These are phyloP conservation scores for Blastobasis lacticolella DNA, from an alignment of 2,888 invertebrate species.

Conservation along the genomic window DNA sequence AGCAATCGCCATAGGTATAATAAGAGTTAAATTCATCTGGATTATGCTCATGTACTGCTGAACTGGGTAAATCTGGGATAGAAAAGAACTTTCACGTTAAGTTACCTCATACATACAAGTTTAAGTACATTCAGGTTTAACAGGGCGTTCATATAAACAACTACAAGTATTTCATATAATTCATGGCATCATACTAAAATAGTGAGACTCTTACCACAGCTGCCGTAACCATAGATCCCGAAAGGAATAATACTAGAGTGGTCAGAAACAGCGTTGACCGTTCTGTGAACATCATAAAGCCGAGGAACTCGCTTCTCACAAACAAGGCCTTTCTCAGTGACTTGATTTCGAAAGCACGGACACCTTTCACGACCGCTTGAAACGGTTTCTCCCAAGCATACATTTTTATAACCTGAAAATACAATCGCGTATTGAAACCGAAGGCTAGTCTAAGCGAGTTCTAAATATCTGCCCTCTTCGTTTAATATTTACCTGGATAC, in stretches of 20 bases:
- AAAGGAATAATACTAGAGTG: slow-evolving; percentile 43
- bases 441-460: too few species aligned
- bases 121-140: too few species aligned
- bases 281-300: slow-evolving; percentile 83
- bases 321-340: slow-evolving; percentile 74
- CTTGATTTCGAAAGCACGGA: slow-evolving; percentile 71
- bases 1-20: slow-evolving; percentile 71
- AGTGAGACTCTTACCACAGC: slow-evolving; percentile 35
- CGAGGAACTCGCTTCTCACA: slow-evolving; percentile 78
- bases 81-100: slow-evolving; percentile 2
- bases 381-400: slow-evolving; percentile 95
- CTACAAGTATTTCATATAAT: too few species aligned
- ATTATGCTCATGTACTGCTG: slow-evolving; percentile 74
- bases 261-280: slow-evolving; percentile 82
- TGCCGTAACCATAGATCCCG: slow-evolving; percentile 48
- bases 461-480: too few species aligned
- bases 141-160: too few species aligned
- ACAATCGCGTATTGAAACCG: slow-evolving; percentile 1
- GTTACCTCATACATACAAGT: too few species aligned
- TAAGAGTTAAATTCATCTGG: slow-evolving; percentile 73
- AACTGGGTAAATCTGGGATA: slow-evolving; percentile 72
- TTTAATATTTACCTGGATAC: slow-evolving; percentile 78
- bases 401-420: slow-evolving; percentile 88
- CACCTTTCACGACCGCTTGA: slow-evolving; percentile 76
- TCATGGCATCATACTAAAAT: too few species aligned